These are phyloP conservation scores for Lycorma delicatula DNA, from an alignment of 1,140 invertebrate genomes.

Conservation along the genomic window DNA sequence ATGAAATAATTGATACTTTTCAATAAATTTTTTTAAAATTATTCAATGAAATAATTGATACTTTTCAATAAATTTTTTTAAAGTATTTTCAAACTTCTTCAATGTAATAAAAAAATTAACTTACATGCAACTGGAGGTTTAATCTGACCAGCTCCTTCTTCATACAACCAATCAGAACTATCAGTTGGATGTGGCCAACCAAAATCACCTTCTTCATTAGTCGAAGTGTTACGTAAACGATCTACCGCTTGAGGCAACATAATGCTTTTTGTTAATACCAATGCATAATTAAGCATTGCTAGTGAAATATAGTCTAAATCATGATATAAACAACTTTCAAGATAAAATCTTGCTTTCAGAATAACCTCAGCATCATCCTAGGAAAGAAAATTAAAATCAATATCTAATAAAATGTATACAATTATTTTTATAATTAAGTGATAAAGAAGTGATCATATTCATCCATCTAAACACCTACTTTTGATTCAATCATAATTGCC, in stretches of 20 bases:
- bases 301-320: slow-evolving; percentile 45
- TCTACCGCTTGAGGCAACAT: slow-evolving; percentile 44
- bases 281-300: slow-evolving; percentile 45
- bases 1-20: no score
- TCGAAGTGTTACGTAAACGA: slow-evolving; percentile 47
- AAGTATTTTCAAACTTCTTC: background rate
- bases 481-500: no score
- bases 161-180: slow-evolving; percentile 27
- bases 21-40: background rate
- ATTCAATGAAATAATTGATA: no score
- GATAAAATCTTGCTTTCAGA: slow-evolving; percentile 43
- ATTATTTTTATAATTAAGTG: no score
- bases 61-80: background rate
- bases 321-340: slow-evolving; percentile 46
- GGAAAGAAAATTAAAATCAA: slow-evolving; percentile 23
- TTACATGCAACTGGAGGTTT: slow-evolving; percentile 37
- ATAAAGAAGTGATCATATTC: no score
- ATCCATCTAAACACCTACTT: no score
- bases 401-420: no score
- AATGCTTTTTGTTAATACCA: slow-evolving; percentile 46
- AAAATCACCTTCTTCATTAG: slow-evolving; percentile 53
- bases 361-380: slow-evolving; percentile 42
- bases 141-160: slow-evolving; percentile 39
- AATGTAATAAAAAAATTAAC: background rate
- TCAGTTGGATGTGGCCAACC: slow-evolving; percentile 43